Evolutionary conservation across 2,888 invertebrate species (phyloP).

Genomic region (Scotopteryx bipunctaria): DNA sequence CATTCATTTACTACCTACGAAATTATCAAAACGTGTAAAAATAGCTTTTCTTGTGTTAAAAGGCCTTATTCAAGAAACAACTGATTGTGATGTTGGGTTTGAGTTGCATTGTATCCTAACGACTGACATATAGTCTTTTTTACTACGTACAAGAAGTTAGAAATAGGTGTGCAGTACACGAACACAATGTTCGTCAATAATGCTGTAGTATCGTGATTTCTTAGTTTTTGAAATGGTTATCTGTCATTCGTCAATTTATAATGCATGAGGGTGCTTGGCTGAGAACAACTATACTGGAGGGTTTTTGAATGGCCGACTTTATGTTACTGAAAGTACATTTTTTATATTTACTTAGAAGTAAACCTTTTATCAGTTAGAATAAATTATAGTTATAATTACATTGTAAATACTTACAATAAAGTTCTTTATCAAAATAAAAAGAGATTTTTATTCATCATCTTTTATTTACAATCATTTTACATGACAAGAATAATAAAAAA

Average conservation of each 20-base stretch:
- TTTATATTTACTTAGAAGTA: constrained; percentile 54
- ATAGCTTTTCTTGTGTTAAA: no score
- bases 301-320: constrained; percentile 12
- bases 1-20: no score
- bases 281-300: neutral
- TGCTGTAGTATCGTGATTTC: neutral
- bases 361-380: constrained; percentile 43
- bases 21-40: no score
- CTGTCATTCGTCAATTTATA: neutral
- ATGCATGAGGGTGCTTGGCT: neutral
- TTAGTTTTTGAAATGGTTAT: neutral
- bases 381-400: constrained; percentile 55
- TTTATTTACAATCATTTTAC: neutral
- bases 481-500: no score
- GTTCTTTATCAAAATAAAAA: constrained; percentile 47
- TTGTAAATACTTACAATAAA: constrained; percentile 73
- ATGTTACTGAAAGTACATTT: constrained; percentile 57
- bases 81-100: no score
- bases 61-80: constrained; percentile 11
- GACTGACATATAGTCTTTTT: no score
- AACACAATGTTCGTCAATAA: no score
- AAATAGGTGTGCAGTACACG: no score
- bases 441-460: neutral
- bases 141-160: no score
- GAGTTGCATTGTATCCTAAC: no score